A percentile compares a stretch with the other conserved stretches of the same genome.
Evolutionary conservation across 37 sponge, comb jelly and placozoan genomes (phyloP).

Genomic region (Sycon ciliatum): DNA sequence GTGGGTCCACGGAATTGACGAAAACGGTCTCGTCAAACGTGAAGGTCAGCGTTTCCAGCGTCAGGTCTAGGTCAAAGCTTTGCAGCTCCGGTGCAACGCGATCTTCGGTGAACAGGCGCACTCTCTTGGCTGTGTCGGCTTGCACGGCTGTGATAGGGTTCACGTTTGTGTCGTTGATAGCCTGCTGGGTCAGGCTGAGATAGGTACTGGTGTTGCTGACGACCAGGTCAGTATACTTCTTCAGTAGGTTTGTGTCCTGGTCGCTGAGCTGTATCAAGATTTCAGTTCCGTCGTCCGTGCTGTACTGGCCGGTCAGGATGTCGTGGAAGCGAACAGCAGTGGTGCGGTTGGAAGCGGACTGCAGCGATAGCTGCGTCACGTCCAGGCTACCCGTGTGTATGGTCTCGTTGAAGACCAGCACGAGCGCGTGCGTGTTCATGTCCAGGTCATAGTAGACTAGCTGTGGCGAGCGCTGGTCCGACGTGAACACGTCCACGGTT

Average conservation of each 20-base stretch:
- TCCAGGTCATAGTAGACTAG: slow-evolving; percentile 66
- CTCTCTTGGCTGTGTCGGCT: slow-evolving; percentile 21
- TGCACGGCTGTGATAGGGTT: slow-evolving; percentile 48
- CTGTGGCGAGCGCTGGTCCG: slow-evolving; percentile 49
- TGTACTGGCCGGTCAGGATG: too few relatives aligned
- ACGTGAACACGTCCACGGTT: slow-evolving; percentile 39
- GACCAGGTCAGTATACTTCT: slow-evolving; percentile 51
- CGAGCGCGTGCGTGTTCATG: slow-evolving; percentile 43
- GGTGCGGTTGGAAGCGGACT: too few relatives aligned
- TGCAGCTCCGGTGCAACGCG: slow-evolving; percentile 49
- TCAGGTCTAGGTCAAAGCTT: slow-evolving; percentile 57
- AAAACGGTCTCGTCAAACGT: slow-evolving; percentile 74
- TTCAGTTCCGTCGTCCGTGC: background rate
- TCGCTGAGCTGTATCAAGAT: background rate
- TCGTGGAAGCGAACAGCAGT: too few relatives aligned
- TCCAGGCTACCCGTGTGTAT: background rate
- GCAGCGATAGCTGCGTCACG: background rate
- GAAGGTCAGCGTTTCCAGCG: slow-evolving; percentile 47
- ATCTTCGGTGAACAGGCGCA: slow-evolving; percentile 47
- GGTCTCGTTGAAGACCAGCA: background rate
- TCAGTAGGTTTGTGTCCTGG: background rate
- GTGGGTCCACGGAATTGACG: slow-evolving; percentile 51
- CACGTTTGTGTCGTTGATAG: slow-evolving; percentile 56
- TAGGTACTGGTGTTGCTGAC: slow-evolving; percentile 50
- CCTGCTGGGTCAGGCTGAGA: slow-evolving; percentile 41